Evolutionary conservation across 2,888 invertebrate species (phyloP), one percentile per base, ranked within the genome.

Genomic region (Dioctria linearis): DNA sequence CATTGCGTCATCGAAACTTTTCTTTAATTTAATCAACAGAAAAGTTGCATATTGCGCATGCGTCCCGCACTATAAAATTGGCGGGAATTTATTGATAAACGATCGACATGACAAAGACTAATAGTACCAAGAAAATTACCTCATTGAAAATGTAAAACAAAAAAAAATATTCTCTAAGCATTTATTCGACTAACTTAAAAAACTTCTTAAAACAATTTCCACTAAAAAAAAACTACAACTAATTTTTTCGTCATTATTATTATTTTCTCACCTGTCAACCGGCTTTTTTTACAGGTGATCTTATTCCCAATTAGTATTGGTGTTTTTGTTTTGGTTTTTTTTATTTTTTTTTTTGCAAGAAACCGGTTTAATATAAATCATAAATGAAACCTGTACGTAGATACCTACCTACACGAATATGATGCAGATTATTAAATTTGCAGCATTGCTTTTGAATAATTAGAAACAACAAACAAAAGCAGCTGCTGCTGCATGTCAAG

Each of bases 211-310:
- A 25, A 25, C 25, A 25, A 25, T 25, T 25, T 25, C 25, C 25
- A 25, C 25, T 25, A 25, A 25, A 25, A 25, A 25, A 25, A 25
- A 25, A 25, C 25, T 25, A 25, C 25, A 54, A 8, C 49, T 46
- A 5, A 5, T 46, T 54, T n/a, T 54, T n/a, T 54, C 25, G 11
- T 25, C 25, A 25, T 25, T 25, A 25, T 25, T 25, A 25, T 25
- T 25, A 69, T 73, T 42, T 57, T 73, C 51, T 73, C 73, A 73
- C 73, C 73, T 73, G 73, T 57, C 73, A 59, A 73, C 73, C 73
- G 73, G 73, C 73, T 25, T 25, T 25, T n/a, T 73, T 57, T 57
- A 73, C 73, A 73, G 73, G 73, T 73, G 73, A 73, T 8, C 42
- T n/a, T 11, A 40, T 51, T 54, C 25, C 25, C 59, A 13, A 25